These are phyloP conservation scores for Poecilobothrus nobilitatus DNA, from an alignment of 2,888 invertebrate species.

Conservation along the genomic window DNA sequence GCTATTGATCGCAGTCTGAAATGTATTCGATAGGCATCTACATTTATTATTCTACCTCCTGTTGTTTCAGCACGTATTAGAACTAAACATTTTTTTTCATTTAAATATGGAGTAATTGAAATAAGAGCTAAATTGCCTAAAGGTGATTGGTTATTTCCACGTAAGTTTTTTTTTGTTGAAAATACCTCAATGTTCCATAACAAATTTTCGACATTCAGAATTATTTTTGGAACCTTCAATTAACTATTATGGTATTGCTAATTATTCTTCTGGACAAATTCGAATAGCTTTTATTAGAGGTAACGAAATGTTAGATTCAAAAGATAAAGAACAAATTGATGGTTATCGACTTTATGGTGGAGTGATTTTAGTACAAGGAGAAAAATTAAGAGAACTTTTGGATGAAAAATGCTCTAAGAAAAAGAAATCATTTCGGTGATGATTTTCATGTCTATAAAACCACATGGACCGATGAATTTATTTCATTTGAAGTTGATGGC, in stretches of 20 bases:
- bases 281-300: constrained; percentile 63
- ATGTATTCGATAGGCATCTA: constrained; percentile 25
- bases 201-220: constrained; percentile 45
- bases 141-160: constrained; percentile 72
- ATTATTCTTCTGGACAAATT: constrained; percentile 58
- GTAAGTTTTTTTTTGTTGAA: constrained; percentile 41
- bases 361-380: constrained; percentile 26
- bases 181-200: constrained; percentile 8
- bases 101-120: constrained; percentile 60
- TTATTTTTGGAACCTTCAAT: constrained; percentile 56
- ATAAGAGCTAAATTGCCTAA: too few species aligned
- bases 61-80: constrained; percentile 55
- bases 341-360: constrained; percentile 34
- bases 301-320: constrained; percentile 41
- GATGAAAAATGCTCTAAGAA: constrained; percentile 24
- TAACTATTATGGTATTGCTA: constrained; percentile 51
- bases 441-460: constrained; percentile 61
- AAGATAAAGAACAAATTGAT: constrained; percentile 29
- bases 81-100: constrained; percentile 55
- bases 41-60: constrained; percentile 55
- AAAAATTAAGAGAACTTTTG: constrained; percentile 33
- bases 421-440: constrained; percentile 46
- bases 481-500: constrained; percentile 48
- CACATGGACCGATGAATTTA: constrained; percentile 49
- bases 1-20: constrained; percentile 37